Base-by-base conservation (phyloP, 2,797 vertebrate genomes). In the Sebastes vulpes region DNA sequence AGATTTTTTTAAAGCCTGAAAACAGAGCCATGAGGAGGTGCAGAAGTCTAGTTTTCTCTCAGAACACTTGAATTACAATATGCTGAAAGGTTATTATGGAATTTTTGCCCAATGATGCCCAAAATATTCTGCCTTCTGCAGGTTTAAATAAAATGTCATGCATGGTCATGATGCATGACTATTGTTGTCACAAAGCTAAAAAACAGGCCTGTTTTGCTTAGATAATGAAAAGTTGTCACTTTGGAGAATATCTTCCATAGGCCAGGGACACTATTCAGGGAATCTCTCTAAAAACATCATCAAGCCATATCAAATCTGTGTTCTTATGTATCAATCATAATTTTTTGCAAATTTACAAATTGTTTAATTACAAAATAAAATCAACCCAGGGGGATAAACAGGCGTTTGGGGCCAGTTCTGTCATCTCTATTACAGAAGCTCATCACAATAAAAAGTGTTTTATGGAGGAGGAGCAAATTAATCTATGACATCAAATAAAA, bases 401-500 rank as follows among this genome's bases (percentile, higher is more conserved):
- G 23, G n/a, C 6, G 5, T 50, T 52, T 58, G 6, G 52, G 16
- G n/a, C 10, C 6, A 50, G 14, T 50, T 65, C 18, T 35, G 2
- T 65, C 25, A 21, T 63, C 28, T 58, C 31, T 4, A 32, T 8
- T n/a, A 28, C 6, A 8, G 14, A 65, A 23, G 18, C 31, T 31
- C 25, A 65, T 59, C 53, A 32, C 9, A 46, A 7, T 25, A 25
- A 32, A 54, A 32, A 8, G 8, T 31, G 64, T 54, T 72, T 72
- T 52, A 23, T 26, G 42, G n/a, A 76, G 16, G 18, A 81, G 46
- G 4, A 76, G 53, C 48, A 72, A 77, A 60, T 42, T 1, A 46
- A 57, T 72, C 4, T 18, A 5, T 58, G 66, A 77, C n/a, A 54
- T 82, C 6, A 69, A 76, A 79, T 57, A 38, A 14, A 57, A 75